Evolutionary conservation across 2,113 vertebrate genomes (phyloP).

Genomic region (Petroica traversi): DNA sequence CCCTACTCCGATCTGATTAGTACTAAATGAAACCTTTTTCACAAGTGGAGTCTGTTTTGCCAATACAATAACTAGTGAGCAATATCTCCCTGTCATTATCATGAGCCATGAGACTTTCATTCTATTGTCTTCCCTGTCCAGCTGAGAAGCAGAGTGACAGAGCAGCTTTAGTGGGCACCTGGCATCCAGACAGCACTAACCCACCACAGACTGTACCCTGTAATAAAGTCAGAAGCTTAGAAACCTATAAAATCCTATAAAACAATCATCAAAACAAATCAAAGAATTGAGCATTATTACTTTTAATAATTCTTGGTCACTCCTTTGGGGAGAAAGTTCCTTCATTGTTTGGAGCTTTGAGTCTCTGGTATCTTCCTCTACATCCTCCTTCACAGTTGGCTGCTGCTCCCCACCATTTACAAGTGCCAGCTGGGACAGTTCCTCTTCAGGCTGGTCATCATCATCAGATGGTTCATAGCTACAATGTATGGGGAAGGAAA

Average conservation of each 20-base stretch:
- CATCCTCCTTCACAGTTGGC: background rate
- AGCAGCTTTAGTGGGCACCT: background rate
- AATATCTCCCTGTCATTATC: background rate
- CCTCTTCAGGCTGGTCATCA: constrained; percentile 53
- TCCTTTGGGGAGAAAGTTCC: constrained; percentile 84
- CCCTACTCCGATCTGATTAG: background rate
- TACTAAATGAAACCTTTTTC: background rate
- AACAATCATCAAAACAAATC: background rate
- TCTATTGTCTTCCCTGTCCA: background rate
- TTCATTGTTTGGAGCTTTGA: constrained; percentile 77
- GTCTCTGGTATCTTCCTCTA: constrained; percentile 64
- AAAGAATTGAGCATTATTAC: constrained; percentile 63
- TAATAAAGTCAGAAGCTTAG: background rate
- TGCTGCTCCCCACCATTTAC: constrained; percentile 14
- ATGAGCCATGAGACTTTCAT: background rate
- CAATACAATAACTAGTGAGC: background rate
- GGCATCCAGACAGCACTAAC: background rate
- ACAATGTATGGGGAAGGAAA: fast-evolving
- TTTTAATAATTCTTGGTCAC: constrained; percentile 75
- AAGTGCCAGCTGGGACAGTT: background rate
- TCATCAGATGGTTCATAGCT: constrained; percentile 73
- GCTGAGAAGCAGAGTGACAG: background rate
- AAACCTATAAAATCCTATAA: background rate
- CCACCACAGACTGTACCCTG: background rate
- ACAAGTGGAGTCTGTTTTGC: background rate